Evolutionary conservation across 2,888 invertebrate species (phyloP).

Genomic region (Cetonia aurata): DNA sequence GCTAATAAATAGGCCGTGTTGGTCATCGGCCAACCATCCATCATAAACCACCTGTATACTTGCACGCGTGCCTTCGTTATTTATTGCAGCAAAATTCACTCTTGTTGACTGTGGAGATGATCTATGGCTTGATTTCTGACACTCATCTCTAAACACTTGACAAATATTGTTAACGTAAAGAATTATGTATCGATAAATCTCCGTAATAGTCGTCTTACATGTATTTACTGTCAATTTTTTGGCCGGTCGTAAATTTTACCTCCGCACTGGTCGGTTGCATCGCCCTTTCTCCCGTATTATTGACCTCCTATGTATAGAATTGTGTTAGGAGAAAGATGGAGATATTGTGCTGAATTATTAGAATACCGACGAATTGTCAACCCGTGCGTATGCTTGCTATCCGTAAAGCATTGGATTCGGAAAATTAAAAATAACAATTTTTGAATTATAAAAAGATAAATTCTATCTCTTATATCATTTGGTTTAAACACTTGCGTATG

Average conservation of each 20-base stretch:
- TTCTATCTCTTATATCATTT: no score
- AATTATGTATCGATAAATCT: constrained; percentile 67
- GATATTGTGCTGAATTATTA: no score
- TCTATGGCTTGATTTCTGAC: constrained; percentile 64
- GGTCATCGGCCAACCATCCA: constrained; percentile 62
- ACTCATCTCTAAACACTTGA: constrained; percentile 63
- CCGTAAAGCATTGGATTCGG: no score
- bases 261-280: background rate
- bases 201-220: constrained; percentile 63
- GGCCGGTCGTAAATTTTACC: constrained; percentile 60
- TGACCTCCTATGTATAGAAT: no score
- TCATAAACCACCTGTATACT: constrained; percentile 64
- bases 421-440: no score
- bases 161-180: constrained; percentile 65
- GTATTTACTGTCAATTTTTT: constrained; percentile 65
- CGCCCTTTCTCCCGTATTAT: no score
- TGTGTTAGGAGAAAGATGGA: no score
- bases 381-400: no score
- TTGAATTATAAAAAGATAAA: no score
- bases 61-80: constrained; percentile 58
- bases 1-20: constrained; percentile 8
- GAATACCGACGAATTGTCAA: no score
- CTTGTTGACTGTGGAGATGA: constrained; percentile 64
- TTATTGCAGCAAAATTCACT: constrained; percentile 62
- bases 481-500: no score